Evolutionary conservation across 2,888 invertebrate species (phyloP).

Genomic region (Gortyna flavago): DNA sequence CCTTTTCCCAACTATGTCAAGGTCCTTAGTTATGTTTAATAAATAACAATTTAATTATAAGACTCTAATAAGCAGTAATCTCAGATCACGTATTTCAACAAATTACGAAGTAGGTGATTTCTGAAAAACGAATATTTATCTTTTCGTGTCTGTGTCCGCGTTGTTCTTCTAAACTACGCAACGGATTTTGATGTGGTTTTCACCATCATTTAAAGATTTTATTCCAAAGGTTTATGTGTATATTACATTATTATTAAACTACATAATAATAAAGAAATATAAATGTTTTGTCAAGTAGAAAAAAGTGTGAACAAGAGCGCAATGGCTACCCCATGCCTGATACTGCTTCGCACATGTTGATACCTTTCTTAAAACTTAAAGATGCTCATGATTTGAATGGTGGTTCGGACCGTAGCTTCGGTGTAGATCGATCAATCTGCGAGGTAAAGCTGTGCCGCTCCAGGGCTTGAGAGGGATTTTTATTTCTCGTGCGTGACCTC

Average conservation of each 20-base stretch:
- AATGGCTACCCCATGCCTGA: background rate
- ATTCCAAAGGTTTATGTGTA: background rate
- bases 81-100: background rate
- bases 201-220: no score
- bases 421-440: conserved; percentile 10
- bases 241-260: background rate
- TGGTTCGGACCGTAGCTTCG: background rate
- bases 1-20: no score
- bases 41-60: background rate
- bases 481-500: conserved; percentile 10
- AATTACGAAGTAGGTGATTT: background rate
- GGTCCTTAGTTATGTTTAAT: background rate
- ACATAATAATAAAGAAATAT: background rate
- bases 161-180: background rate
- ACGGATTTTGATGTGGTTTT: background rate
- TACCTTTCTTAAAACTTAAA: background rate
- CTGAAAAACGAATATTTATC: background rate
- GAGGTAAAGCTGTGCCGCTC: conserved; percentile 13
- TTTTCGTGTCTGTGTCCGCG: background rate
- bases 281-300: background rate
- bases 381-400: background rate
- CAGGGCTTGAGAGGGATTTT: conserved; percentile 5
- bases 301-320: background rate
- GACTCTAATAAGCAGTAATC: background rate
- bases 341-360: background rate